A percentile compares a stretch with the other conserved stretches of the same genome.
phyloP scores from a whole-genome alignment of 1,140 invertebrate genomes.

The Chrysomallon squamiferum region DNA sequence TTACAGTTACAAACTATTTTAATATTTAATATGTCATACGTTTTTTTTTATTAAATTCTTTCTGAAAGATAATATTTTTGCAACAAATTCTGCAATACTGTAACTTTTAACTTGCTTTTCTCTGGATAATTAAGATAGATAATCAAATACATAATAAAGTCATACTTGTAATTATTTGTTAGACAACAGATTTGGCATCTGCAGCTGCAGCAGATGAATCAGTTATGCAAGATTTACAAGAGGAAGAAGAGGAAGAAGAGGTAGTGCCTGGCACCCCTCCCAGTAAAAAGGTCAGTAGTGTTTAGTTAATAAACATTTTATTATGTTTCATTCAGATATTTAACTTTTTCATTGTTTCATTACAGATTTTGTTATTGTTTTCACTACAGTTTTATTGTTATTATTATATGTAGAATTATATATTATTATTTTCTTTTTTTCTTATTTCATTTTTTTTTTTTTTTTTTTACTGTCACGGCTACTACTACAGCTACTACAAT shows the following conservation, averaged over 20 bases:
- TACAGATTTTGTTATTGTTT: background rate
- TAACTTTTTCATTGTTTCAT: too few relatives aligned
- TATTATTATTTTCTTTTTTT: background rate
- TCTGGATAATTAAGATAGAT: too few relatives aligned
- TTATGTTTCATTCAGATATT: too few relatives aligned
- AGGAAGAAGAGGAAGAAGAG: conserved; percentile 41
- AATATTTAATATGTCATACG: too few relatives aligned
- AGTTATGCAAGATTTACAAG: conserved; percentile 8
- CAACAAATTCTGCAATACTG: too few relatives aligned
- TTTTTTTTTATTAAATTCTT: too few relatives aligned
- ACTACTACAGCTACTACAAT: background rate
- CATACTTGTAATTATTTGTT: too few relatives aligned
- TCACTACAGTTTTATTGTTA: background rate
- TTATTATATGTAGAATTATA: background rate
- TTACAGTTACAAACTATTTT: too few relatives aligned
- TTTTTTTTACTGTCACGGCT: background rate
- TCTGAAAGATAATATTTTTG: too few relatives aligned
- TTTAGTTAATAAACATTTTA: background rate
- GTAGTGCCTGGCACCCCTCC: conserved; percentile 52
- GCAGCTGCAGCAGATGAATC: background rate
- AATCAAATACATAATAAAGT: too few relatives aligned
- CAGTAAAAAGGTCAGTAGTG: conserved; percentile 41
- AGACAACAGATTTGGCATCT: background rate
- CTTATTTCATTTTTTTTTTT: background rate
- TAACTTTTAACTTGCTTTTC: too few relatives aligned